Evolutionary conservation across 2,888 invertebrate genomes (phyloP).

Genomic region (Patella ulyssiponensis): DNA sequence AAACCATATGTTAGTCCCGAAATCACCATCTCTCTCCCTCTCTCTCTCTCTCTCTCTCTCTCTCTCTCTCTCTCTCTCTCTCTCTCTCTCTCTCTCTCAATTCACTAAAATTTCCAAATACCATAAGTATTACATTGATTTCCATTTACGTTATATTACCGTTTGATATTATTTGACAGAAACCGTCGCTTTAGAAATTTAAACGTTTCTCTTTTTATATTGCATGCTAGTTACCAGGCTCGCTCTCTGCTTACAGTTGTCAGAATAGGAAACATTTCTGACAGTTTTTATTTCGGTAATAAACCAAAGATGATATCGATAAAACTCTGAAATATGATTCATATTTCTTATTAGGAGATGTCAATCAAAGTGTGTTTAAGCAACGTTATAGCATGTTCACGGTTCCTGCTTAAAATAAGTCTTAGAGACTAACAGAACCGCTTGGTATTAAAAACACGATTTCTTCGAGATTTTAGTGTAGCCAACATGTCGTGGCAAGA

Average conservation of each 20-base stretch:
- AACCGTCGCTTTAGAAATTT: background rate
- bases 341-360: no score
- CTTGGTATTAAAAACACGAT: no score
- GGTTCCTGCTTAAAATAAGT: no score
- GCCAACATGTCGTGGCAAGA: no score
- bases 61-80: constrained; percentile 15
- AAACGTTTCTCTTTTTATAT: constrained; percentile 12
- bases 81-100: constrained; percentile 17
- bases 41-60: constrained; percentile 19
- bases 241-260: constrained; percentile 9
- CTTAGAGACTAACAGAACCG: no score
- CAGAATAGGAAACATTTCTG: background rate
- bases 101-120: background rate
- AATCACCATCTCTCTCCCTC: constrained; percentile 12
- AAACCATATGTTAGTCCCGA: no score
- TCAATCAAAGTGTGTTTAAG: no score
- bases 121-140: no score
- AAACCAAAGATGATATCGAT: background rate
- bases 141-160: no score
- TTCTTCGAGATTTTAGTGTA: no score
- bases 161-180: background rate
- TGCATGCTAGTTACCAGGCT: constrained; percentile 17
- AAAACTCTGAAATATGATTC: background rate
- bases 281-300: background rate
- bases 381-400: no score